phyloP scores from a whole-genome alignment of 2,888 invertebrate genomes.

The Anarsia innoxiella region DNA sequence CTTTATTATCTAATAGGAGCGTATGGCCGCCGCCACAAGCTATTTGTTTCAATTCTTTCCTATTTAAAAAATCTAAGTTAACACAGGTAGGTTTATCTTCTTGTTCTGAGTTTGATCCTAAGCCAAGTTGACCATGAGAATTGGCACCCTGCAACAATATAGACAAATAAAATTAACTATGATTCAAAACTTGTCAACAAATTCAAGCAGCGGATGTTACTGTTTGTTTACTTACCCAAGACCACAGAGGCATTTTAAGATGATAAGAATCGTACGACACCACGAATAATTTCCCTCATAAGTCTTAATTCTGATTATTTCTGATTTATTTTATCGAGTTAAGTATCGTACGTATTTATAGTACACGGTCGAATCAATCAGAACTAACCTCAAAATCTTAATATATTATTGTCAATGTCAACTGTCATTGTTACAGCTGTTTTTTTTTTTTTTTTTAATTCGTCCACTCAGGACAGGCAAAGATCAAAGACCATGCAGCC shows the following conservation, averaged over 20 bases:
- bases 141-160: slow-evolving; percentile 82
- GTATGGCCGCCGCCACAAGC: slow-evolving; percentile 87
- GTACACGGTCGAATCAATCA: no score
- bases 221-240: slow-evolving; percentile 41
- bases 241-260: slow-evolving; percentile 44
- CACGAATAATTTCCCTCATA: no score
- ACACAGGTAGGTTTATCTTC: slow-evolving; percentile 73
- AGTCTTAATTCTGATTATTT: no score
- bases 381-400: no score
- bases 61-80: slow-evolving; percentile 45
- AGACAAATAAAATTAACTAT: background rate
- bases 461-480: no score
- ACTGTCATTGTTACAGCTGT: no score
- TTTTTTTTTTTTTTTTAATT: no score
- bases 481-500: no score
- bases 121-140: slow-evolving; percentile 87
- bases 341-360: no score
- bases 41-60: slow-evolving; percentile 73
- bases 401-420: no score
- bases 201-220: no score
- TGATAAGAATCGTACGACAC: background rate
- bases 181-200: background rate
- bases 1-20: slow-evolving; percentile 78
- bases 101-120: slow-evolving; percentile 80
- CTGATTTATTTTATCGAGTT: no score